Base-by-base conservation (phyloP, 2,888 invertebrate species). In the Acleris literana region DNA sequence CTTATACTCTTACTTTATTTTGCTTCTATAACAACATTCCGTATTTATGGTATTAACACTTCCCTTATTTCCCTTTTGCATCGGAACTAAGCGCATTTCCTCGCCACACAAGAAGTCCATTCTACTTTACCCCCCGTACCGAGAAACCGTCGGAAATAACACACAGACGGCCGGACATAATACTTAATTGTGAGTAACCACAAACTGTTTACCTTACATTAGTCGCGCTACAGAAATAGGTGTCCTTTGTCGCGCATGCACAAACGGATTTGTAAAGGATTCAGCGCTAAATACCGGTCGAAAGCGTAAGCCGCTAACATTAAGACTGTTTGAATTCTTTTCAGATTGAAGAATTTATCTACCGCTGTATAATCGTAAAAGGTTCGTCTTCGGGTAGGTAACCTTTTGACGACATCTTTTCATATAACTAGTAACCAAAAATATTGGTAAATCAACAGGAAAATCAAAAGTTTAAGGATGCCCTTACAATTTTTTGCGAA, bases 131-230 rank as follows among this genome's bases (percentile, higher is more conserved):
- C 75, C 33, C 76, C 68, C 74, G 84, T 89, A 87, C 89, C 74
- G 72, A 83, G 90, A 90, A 89, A 80, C 72, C 76, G 82, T 79
- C 83, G 82, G 80, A 83, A 88, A 86, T 84, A 85, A 84, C 78
- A 71, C 69, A 73, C 72, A 63, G 76, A 73, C 73, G 70, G 74
- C 80, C 81, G 82, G 82, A 81, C 83, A 84, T 78, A 77, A 74
- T 78, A 76, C 77, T 77, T 85, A 83, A 86, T 87, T 86, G 89
- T 88, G 80, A 80, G 78, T 76, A 77, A 70, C 81, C 74, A 74
- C 83, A 86, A 87, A 87, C 80, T 89, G 88, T 88, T 89, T 90
- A 87, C 86, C 77, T 82, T 82, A 83, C 81, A 86, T 88, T 87
- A 87, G 80, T 75, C 76, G 72, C 73, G 74, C 74, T 74, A 80